Evolutionary conservation across 1,140 invertebrate species (phyloP), one percentile per base, ranked within the genome.

Genomic region (Neodiprion pinetum): DNA sequence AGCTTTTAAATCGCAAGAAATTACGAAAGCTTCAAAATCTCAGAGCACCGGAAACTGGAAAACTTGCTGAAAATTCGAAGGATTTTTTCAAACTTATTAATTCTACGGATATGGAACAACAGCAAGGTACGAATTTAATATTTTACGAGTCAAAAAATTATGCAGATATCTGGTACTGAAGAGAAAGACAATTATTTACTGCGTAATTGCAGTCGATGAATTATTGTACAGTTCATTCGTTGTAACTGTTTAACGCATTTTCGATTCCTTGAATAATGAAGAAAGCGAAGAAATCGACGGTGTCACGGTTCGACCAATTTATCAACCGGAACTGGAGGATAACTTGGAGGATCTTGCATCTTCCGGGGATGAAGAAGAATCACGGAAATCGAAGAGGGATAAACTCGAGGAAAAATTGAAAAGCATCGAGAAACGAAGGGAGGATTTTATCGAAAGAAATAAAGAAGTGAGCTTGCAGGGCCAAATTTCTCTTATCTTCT

Each of bases 1-100:
- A 81, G 73, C 71, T 28, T 7, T 21, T 77, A 69, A 80, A 81
- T 76, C 81, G 80, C 12, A 69, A 77, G 9, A 73, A 71, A 66
- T 70, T 81, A 9, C 73, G 67, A 70, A 67, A 80, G 23, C 72
- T 80, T 49, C 48, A 77, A 69, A 53, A 49, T 9, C 40, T 68
- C 11, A 73, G n/a, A 66, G 67, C 77, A 23, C n/a, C 71, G 28
- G 74, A 79, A 74, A 72, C 12, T 23, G 72, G 71, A 48, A 72
- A 48, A 66, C 17, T 80, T 50, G 74, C 74, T 40, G 71, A 79
- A 75, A 81, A 81, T 79, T 78, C 77, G 0, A 50, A 28, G 23
- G 23, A 71, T 28, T 81, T 80, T 73, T 72, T 83, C 28, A 49
- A 74, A 7, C 74, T 80, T 17, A 14, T 21, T 80, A 74, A 70